Base-by-base conservation (phyloP, 2,113 vertebrate species). In the Mastomys natalensis region DNA sequence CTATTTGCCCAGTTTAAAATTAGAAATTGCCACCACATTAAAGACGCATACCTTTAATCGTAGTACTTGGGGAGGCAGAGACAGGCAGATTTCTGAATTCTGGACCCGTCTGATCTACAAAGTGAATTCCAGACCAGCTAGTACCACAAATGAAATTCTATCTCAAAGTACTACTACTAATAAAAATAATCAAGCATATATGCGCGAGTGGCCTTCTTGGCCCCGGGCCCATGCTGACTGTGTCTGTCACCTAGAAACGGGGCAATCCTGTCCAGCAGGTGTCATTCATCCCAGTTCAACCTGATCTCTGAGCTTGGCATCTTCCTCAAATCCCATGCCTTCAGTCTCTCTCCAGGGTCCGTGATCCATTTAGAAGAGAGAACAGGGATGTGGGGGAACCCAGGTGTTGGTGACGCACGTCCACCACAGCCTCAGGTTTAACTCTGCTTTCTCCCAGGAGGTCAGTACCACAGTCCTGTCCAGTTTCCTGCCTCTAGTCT, bases 1-100 rank as follows among this genome's bases (percentile, higher is more conserved):
- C 40, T 16, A 55, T 19, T 62, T 72, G 82, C 45, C 34, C 48
- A 68, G 48, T 72, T 93, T n/a, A 74, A 95, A 95, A 93, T 53
- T 12, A 58, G 43, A 82, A 4, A 68, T 13, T 34, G 66, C 31
- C 66, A 68, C 13, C 66, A 68, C 66, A 34, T 68, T 72, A 72
- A 72, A 72, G 37, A n/a, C 13, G 0, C 13, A 29, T 7, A 1
- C n/a, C 55, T 84, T 40, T 60, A 60, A 40, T 40, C 24, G 26
- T n/a, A 62, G 58, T 58, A 43, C 80, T 40, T 11, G 8, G 53
- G 53, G 55, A 62, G 12, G 24, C 81, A 84, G 40, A 84, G 7
- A 26, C n/a, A 84, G 12, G 7, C 24, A 3, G 26, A 29, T 40
- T 58, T 82, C 24, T 62, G n/a, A 58, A 31, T 84, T 84, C 58